Evolutionary conservation across 2,888 invertebrate genomes (phyloP).

Genomic region (Agrochola lota): DNA sequence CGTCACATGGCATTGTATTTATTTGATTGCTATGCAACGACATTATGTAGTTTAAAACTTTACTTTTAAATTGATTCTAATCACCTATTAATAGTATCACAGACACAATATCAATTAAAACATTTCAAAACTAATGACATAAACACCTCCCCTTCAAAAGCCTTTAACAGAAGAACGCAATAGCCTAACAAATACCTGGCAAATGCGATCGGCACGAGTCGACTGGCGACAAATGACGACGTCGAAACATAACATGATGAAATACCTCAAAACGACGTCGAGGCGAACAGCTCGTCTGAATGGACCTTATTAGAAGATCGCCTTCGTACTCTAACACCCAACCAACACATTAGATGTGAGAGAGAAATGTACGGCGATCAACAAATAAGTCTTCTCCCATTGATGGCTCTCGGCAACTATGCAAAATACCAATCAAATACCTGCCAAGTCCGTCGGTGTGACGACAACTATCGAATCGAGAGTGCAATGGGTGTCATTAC

Average conservation of each 20-base stretch:
- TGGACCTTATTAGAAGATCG: slow-evolving; percentile 75
- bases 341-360: slow-evolving; percentile 57
- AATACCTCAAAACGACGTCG: slow-evolving; percentile 87
- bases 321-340: slow-evolving; percentile 64
- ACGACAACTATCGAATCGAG: slow-evolving; percentile 88
- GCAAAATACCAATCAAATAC: slow-evolving; percentile 90
- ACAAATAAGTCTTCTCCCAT: slow-evolving; percentile 73
- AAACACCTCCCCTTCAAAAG: slow-evolving; percentile 47
- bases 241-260: slow-evolving; percentile 80
- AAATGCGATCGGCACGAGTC: slow-evolving; percentile 78
- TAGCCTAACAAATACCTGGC: slow-evolving; percentile 89
- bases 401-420: slow-evolving; percentile 80
- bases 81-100: slow-evolving; percentile 57
- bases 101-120: slow-evolving; percentile 54
- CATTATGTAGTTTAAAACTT: slow-evolving; percentile 51
- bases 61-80: slow-evolving; percentile 41
- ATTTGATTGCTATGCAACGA: slow-evolving; percentile 70
- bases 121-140: slow-evolving; percentile 46
- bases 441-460: slow-evolving; percentile 90
- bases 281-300: slow-evolving; percentile 77
- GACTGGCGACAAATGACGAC: slow-evolving; percentile 75
- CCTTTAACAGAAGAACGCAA: slow-evolving; percentile 58
- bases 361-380: slow-evolving; percentile 65
- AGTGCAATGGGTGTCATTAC: slow-evolving; percentile 84
- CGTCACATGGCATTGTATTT: slow-evolving; percentile 70